Base-by-base conservation (phyloP, 2,797 vertebrate genomes). In the Capromys pilorides region DNA sequence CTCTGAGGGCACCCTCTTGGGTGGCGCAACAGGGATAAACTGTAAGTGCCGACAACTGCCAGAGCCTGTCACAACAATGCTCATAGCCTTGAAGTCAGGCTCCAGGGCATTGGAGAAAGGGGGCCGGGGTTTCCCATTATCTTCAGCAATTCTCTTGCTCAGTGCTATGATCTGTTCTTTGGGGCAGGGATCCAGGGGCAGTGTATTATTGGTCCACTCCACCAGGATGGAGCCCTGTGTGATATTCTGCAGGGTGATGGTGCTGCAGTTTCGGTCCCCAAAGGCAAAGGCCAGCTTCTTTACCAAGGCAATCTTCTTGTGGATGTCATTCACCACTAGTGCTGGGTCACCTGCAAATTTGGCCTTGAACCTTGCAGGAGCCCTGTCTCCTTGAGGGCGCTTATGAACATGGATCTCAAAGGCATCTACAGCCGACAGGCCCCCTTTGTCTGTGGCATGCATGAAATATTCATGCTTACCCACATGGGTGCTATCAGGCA, bases 381-480 rank as follows among this genome's bases (percentile, higher is more conserved):
- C 98, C 97, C 98, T 99, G 96, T 99, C 98, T 1, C 99, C 99
- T 0, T 97, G 93, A 0, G 99, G 99, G 97, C 99, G 99, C 94
- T 98, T 98, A 85, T 98, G 99, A 24, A 99, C 99, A 0, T 99
- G 99, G 45, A 99, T 99, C 98, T 99, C 99, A 5, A 99, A 99
- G 64, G 99, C 99, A 64, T 99, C 99, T 9, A 99, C 99, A 0
- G 99, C 98, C 0, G 98, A 99, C 0, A 99, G 98, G 67, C 99
- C 99, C 0, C 99, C 99, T 96, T 99, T 99, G 97, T 99, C 99
- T 0, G 99, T 99, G 0, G 99, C 99, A 0, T 99, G 99, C 99
- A 99, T 99, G 97, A 99, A 99, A 90, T 99, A 99, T 94, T 99
- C 99, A 0, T 99, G 99, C 86, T 99, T 99, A 54, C 99, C 99